Conservation (phyloP, 2,113 vertebrate species). For the Mastomys natalensis region DNA sequence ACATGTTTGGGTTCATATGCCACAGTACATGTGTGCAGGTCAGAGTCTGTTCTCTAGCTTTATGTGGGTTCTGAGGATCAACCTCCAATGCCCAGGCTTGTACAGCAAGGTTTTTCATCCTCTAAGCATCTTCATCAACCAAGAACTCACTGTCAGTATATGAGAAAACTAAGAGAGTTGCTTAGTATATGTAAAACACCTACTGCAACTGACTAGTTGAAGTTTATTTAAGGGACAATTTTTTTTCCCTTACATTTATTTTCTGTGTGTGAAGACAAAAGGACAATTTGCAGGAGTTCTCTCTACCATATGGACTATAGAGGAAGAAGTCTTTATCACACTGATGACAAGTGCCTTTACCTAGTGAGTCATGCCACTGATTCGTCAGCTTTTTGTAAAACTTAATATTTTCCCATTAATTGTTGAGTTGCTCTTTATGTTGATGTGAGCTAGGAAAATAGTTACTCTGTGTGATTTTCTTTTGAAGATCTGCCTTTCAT, state of each 20-base stretch:
- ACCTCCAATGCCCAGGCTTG: not conserved
- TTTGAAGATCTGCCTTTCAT: not conserved
- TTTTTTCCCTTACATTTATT: not conserved
- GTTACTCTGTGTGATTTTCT: not conserved
- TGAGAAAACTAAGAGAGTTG: not conserved
- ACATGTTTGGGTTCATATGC: not conserved
- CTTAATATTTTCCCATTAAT: not conserved
- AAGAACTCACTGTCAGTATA: not conserved
- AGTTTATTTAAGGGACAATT: slow-evolving; percentile 42
- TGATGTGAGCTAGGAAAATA: slow-evolving; percentile 4
- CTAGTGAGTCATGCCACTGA: not conserved
- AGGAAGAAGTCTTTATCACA: not conserved
- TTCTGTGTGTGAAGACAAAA: not conserved
- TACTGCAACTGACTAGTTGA: not conserved
- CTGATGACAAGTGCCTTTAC: not conserved
- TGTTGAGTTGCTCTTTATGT: not conserved
- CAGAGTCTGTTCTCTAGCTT: not conserved
- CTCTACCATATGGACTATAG: not conserved
- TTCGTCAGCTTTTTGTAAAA: not conserved
- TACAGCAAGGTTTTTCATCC: not conserved
- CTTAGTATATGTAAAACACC: not conserved
- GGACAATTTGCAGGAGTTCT: not conserved
- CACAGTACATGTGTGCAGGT: not conserved
- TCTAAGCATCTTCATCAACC: no score
- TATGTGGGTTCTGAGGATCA: not conserved